A percentile compares a stretch with the other conserved stretches of the same genome.
phyloP scores from a whole-genome alignment of 1,140 invertebrate genomes.

The Neodiprion virginianus region DNA sequence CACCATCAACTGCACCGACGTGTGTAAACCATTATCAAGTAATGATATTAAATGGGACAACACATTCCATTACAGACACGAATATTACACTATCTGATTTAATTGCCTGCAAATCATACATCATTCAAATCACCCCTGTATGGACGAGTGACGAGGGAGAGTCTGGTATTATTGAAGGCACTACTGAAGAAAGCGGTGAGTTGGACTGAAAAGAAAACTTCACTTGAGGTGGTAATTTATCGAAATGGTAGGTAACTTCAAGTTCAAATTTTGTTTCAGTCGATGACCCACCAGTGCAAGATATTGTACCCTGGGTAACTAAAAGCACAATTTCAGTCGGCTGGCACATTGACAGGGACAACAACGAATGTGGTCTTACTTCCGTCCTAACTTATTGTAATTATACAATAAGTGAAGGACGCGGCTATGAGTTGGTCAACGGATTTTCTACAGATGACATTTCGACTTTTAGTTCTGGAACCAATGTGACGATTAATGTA shows the following conservation, averaged over 20 bases:
- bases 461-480: conserved; percentile 5
- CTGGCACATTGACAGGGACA: conserved; percentile 36
- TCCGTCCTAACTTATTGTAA: conserved; percentile 33
- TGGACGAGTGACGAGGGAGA: conserved; percentile 23
- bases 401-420: conserved; percentile 27
- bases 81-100: conserved; percentile 30
- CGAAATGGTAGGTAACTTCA: background rate
- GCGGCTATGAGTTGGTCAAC: conserved; percentile 30
- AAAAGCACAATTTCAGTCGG: conserved; percentile 24
- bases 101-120: conserved; percentile 37
- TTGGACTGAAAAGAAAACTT: background rate
- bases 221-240: background rate
- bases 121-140: conserved; percentile 34
- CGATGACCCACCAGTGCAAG: background rate
- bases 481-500: conserved; percentile 14
- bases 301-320: background rate
- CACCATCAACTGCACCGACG: conserved; percentile 28
- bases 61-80: conserved; percentile 22
- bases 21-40: conserved; percentile 43
- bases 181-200: conserved; percentile 30
- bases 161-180: background rate
- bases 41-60: conserved; percentile 18
- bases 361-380: conserved; percentile 36
- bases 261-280: background rate
- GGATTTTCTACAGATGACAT: background rate